Evolutionary conservation across 2,797 vertebrate genomes (phyloP).

Genomic region (Rhinatrema bivittatum): DNA sequence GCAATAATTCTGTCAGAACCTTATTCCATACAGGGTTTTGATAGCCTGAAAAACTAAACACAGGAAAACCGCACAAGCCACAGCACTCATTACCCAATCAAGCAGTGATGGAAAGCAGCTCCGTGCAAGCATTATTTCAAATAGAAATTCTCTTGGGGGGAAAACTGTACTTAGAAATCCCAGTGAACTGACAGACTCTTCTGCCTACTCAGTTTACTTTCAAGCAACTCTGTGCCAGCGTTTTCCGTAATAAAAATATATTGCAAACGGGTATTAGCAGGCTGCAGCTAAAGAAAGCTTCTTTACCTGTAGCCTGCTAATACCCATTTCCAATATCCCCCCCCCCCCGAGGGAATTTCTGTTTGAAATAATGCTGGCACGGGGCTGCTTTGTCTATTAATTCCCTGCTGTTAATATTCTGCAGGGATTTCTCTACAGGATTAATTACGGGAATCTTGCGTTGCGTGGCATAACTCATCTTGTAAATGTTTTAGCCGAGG

Average conservation of each 20-base stretch:
- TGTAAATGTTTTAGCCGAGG: no score
- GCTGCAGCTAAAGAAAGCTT: no score
- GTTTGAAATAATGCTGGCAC: constrained; percentile 4
- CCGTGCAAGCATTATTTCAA: constrained; percentile 7
- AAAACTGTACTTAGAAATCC: constrained; percentile 14
- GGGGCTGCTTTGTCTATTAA: constrained; percentile 24
- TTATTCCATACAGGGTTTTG: constrained; percentile 17
- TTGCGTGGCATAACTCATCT: no score
- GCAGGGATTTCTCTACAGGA: constrained; percentile 12
- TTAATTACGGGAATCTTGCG: constrained; percentile 30
- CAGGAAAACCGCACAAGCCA: constrained; percentile 34
- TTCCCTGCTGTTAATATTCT: constrained; percentile 27
- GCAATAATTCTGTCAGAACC: constrained; percentile 25
- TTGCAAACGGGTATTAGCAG: no score
- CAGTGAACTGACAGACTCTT: constrained; percentile 6
- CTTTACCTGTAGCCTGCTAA: no score
- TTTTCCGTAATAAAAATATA: constrained; percentile 23
- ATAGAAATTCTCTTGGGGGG: neutral
- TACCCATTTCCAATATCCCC: no score
- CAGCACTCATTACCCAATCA: constrained; percentile 35
- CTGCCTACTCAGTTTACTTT: constrained; percentile 27
- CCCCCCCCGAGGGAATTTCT: neutral
- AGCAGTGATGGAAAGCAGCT: constrained; percentile 27
- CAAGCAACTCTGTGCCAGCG: constrained; percentile 15
- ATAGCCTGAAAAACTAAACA: constrained; percentile 31